Percentiles rank a stretch among this genome's conserved stretches.
Evolutionary conservation across 2,113 vertebrate genomes (phyloP).

Genomic region (Hippoglossus stenolepis): DNA sequence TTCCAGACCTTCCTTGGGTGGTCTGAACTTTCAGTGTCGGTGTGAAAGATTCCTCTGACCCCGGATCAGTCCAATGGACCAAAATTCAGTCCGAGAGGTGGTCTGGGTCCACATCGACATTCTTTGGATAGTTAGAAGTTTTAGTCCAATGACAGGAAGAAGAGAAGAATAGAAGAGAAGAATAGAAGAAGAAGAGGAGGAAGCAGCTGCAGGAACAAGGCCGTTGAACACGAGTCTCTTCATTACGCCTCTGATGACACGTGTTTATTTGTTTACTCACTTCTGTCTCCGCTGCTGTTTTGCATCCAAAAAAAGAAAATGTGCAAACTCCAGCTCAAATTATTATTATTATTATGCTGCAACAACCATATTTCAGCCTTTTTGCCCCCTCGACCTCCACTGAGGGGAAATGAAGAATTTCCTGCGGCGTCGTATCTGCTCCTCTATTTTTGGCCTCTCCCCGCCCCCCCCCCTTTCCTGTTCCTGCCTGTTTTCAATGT

Average conservation of each 20-base stretch:
- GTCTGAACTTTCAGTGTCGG: too few relatives aligned
- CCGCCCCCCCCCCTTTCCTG: neutral
- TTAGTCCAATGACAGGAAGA: too few relatives aligned
- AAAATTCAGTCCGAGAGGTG: too few relatives aligned
- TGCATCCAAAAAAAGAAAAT: neutral
- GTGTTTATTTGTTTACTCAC: neutral
- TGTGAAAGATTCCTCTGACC: too few relatives aligned
- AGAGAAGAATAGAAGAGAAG: too few relatives aligned
- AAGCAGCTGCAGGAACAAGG: too few relatives aligned
- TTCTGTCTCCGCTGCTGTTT: neutral
- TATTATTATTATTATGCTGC: neutral
- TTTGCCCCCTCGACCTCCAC: neutral
- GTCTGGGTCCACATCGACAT: too few relatives aligned
- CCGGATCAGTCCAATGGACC: too few relatives aligned
- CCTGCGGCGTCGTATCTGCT: conserved; percentile 36
- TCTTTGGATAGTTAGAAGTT: too few relatives aligned
- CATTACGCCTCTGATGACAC: neutral
- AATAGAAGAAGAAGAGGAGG: too few relatives aligned
- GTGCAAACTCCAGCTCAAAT: neutral
- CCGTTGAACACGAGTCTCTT: too few relatives aligned
- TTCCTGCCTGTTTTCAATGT: conserved; percentile 52
- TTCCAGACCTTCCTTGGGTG: too few relatives aligned
- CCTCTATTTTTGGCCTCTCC: conserved; percentile 26
- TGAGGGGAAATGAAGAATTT: conserved; percentile 30
- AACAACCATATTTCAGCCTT: neutral